These are phyloP conservation scores for Orthonyx spaldingii DNA, from an alignment of 2,113 vertebrate genomes.

Conservation along the genomic window DNA sequence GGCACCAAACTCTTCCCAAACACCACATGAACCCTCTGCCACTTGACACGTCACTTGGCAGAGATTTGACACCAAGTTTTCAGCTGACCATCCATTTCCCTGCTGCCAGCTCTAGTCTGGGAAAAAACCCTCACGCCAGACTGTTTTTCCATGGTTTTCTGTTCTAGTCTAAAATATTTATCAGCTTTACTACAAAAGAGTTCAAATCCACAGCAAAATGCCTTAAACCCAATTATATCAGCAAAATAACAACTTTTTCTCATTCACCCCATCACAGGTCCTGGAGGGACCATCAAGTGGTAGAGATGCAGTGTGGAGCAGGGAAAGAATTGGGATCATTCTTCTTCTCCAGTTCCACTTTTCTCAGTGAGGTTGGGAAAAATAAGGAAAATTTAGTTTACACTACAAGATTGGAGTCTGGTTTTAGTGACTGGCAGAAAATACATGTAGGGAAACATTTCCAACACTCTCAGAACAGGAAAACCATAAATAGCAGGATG, in stretches of 20 bases:
- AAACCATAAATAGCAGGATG: background rate
- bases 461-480: background rate
- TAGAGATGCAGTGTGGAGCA: background rate
- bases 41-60: no score
- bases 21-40: background rate
- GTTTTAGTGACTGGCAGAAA: background rate
- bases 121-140: background rate
- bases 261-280: background rate
- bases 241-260: background rate
- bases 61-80: background rate
- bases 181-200: background rate
- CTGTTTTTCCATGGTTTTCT: background rate
- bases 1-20: background rate
- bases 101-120: background rate
- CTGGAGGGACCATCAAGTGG: background rate
- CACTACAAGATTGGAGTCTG: background rate
- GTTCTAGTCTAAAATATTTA: background rate
- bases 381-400: background rate
- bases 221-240: background rate
- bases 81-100: background rate
- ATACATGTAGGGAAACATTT: fast-evolving
- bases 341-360: background rate
- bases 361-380: background rate
- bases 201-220: background rate
- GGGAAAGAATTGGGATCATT: background rate